Evolutionary conservation across 2,113 vertebrate genomes (phyloP), one percentile per base, ranked within the genome.

Genomic region (Gobius niger): DNA sequence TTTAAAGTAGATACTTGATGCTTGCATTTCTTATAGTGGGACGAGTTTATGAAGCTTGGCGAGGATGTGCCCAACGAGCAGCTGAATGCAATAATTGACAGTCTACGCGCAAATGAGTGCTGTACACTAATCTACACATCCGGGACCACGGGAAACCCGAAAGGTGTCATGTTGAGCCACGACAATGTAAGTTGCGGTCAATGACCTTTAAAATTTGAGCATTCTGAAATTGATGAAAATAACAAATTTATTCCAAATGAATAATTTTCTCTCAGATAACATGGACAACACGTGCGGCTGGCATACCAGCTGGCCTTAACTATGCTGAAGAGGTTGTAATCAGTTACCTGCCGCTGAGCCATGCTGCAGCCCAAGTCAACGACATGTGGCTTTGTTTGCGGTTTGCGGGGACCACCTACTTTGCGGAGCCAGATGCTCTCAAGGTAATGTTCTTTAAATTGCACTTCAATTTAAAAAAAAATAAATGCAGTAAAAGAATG

Each of bases 141-240:
- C 24, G 94, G 91, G 61, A 90, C 91, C 49, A 93, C 93, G 7
- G 92, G 92, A 7, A 82, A 83, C 56, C 90, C 92, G 0, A 94
- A 93, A 90, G 94, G 91, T 18, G 93, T 91, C 72, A 93, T 94
- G 93, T 70, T 95, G 82, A 95, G 93, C 78, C 94, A 95, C 11
- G 94, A 95, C 68, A 95, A 94, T 51, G 94, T 94, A 71, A 92
- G 76, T 78, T 56, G 11, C 13, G 24, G n/a, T 9, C 3, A 53
- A 34, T 34, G 0, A 24, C 19, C 24, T 34, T 34, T 34, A 34
- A 34, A 4, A 34, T 34, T 34, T 34, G 24, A 34, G 24, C 3
- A 3, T 34, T 34, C 24, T 4, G 47, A 11, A 12, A 5, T 49
- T 10, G 1, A 42, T 46, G 9, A 10, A 19, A 4, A 16, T 46